Conservation (phyloP, 2,797 vertebrate genomes). For the Melopsittacus undulatus region DNA sequence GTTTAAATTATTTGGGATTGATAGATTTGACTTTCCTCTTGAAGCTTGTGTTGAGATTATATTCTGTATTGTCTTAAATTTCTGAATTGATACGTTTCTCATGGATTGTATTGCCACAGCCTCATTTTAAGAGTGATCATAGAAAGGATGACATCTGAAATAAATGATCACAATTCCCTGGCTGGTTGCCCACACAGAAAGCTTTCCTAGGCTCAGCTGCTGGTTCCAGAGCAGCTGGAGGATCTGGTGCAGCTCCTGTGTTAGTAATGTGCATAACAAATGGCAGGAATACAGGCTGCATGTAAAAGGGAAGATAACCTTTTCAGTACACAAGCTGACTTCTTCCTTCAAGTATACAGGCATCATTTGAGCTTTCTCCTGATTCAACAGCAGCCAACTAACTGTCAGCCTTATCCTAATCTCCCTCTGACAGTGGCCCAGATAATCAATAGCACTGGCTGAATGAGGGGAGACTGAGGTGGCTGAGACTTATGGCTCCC, state of each 20-base stretch:
- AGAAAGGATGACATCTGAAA: not conserved
- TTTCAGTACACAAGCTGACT: not conserved
- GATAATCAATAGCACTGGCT: not conserved
- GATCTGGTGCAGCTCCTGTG: not conserved
- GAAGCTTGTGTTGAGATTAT: not conserved
- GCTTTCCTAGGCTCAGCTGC: not conserved
- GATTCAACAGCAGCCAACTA: not conserved
- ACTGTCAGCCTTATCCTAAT: not conserved
- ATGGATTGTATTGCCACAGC: not conserved
- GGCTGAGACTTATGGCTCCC: not conserved
- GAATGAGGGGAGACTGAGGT: not conserved
- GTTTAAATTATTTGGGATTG: not conserved
- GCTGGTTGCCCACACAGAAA: not conserved
- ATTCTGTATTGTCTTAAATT: not conserved
- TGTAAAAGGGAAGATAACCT: not conserved
- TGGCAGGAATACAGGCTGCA: not conserved
- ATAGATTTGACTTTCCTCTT: not conserved
- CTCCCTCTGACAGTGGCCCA: not conserved
- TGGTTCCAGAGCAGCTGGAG: not conserved
- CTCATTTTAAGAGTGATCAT: not conserved
- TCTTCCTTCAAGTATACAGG: not conserved
- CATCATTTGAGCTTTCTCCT: not conserved
- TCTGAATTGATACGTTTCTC: not conserved
- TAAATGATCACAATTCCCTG: not conserved
- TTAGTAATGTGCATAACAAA: not conserved